Conservation (phyloP, 92 coral and sea anemone genomes). For the Plumapathes pennacea region DNA sequence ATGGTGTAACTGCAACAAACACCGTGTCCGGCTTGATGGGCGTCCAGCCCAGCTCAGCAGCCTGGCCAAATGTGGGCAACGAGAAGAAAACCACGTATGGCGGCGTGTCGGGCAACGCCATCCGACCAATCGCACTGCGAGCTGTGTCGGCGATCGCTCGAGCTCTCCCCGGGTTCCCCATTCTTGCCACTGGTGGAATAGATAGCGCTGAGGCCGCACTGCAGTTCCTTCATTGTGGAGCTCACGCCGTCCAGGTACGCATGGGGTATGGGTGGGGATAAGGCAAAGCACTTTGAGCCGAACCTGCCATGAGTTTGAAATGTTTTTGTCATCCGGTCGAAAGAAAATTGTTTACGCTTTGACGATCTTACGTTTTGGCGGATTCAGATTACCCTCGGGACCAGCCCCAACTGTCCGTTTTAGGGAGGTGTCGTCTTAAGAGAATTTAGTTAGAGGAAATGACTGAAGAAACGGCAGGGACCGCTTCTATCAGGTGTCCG, state of each 20-base stretch:
- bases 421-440: too few relatives aligned
- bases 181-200: slow-evolving; percentile 97
- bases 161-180: slow-evolving; percentile 90
- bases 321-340: too few relatives aligned
- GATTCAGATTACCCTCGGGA: too few relatives aligned
- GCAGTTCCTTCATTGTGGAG: slow-evolving; percentile 95
- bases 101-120: slow-evolving; percentile 97
- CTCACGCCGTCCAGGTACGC: slow-evolving; percentile 95
- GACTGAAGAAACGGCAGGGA: too few relatives aligned
- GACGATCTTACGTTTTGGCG: too few relatives aligned
- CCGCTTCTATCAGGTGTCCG: too few relatives aligned
- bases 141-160: slow-evolving; percentile 95
- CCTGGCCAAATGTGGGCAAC: slow-evolving; percentile 91
- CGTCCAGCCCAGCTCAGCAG: slow-evolving; percentile 50
- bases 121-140: slow-evolving; percentile 95
- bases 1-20: slow-evolving; percentile 98
- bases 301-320: too few relatives aligned
- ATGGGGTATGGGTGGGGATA: too few relatives aligned
- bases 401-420: too few relatives aligned
- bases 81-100: slow-evolving; percentile 89
- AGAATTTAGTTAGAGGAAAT: too few relatives aligned
- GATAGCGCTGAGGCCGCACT: slow-evolving; percentile 97
- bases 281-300: too few relatives aligned
- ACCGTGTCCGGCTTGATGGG: slow-evolving; percentile 99
- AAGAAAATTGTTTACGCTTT: too few relatives aligned